Evolutionary conservation across 2,797 vertebrate genomes (phyloP).

Genomic region (Galaxias olidus): DNA sequence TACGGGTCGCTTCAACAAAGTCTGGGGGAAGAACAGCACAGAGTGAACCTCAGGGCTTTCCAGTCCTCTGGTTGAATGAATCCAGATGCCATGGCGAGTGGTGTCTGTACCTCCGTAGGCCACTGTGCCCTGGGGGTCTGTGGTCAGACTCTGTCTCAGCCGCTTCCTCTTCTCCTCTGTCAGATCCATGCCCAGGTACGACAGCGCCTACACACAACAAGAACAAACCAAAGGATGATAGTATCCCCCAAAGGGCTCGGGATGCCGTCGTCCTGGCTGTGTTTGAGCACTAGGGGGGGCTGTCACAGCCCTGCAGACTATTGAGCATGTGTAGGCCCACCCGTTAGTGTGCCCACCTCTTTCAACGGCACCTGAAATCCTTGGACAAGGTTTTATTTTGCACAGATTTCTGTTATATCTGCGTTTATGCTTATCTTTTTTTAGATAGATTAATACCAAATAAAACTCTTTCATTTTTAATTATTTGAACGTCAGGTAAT

Average conservation of each 20-base stretch:
- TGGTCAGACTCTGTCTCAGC: slow-evolving; percentile 77
- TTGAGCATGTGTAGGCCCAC: too few species aligned
- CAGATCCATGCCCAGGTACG: slow-evolving; percentile 83
- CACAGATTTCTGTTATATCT: too few species aligned
- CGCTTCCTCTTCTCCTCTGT: slow-evolving; percentile 82
- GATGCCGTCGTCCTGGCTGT: background rate
- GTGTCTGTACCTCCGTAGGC: slow-evolving; percentile 82
- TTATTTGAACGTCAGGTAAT: too few species aligned
- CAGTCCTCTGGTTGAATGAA: background rate
- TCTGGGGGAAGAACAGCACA: slow-evolving; percentile 48
- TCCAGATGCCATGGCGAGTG: background rate
- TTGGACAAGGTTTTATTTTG: too few species aligned
- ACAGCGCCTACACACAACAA: slow-evolving; percentile 74
- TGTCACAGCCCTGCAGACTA: too few species aligned
- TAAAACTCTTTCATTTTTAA: too few species aligned
- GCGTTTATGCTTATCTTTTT: too few species aligned
- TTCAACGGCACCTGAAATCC: too few species aligned
- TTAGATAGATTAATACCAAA: too few species aligned
- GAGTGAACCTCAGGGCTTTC: too few species aligned
- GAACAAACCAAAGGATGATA: background rate
- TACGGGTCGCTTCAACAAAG: slow-evolving; percentile 81
- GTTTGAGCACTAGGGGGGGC: too few species aligned
- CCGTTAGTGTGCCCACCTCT: too few species aligned
- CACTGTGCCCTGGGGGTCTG: slow-evolving; percentile 87
- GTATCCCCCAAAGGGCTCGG: background rate